Percentiles rank a stretch among this genome's conserved stretches.
phyloP scores from a whole-genome alignment of 2,888 invertebrate genomes.

The Phalera bucephala region DNA sequence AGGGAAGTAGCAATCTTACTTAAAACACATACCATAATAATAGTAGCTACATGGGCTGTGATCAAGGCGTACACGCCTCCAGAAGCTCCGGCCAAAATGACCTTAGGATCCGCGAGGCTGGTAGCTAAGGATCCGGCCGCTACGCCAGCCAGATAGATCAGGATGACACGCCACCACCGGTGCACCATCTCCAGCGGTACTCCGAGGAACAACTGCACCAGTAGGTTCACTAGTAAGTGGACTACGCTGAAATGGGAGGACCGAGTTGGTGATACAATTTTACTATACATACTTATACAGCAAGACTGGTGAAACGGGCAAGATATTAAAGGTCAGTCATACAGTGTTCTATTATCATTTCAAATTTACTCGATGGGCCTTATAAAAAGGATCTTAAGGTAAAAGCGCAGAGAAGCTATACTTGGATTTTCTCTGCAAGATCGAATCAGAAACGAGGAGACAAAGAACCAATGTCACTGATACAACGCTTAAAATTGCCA shows the following conservation, averaged over 20 bases:
- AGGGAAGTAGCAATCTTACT: no score
- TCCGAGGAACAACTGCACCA: conserved; percentile 96
- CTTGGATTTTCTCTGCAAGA: no score
- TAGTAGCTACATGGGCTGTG: conserved; percentile 95
- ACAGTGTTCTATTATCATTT: no score
- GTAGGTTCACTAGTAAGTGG: conserved; percentile 94
- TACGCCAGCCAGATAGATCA: conserved; percentile 93
- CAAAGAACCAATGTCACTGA: no score
- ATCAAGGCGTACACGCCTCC: conserved; percentile 98
- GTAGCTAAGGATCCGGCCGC: conserved; percentile 93
- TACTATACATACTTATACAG: not conserved
- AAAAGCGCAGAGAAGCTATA: no score
- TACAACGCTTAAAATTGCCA: no score
- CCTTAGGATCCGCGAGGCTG: conserved; percentile 89
- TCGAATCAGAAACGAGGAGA: no score
- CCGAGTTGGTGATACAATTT: not conserved
- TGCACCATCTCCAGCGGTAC: conserved; percentile 98
- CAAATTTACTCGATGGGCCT: no score
- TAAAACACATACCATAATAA: conserved; percentile 92
- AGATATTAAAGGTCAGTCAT: not conserved
- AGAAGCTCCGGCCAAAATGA: conserved; percentile 95
- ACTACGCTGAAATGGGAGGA: conserved; percentile 83
- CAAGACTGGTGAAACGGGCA: not conserved
- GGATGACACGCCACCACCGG: conserved; percentile 94
- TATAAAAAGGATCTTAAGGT: no score